Conservation (phyloP, 2,797 vertebrate genomes). For the Pipistrellus nathusii region DNA sequence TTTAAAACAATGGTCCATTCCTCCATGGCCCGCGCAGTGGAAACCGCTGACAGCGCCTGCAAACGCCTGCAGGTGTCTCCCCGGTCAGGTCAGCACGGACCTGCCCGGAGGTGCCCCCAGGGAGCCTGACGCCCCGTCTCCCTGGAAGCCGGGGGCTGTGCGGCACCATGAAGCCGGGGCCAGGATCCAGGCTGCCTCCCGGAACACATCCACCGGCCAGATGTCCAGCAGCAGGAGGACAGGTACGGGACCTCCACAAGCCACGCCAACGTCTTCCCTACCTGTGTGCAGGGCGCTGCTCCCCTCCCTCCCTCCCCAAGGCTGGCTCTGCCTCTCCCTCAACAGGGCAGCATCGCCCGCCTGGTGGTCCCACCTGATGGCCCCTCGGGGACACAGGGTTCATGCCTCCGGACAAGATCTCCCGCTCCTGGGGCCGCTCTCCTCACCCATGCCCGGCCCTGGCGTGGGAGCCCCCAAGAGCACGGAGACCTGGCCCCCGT, state of each 20-base stretch:
- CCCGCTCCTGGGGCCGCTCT: constrained; percentile 89
- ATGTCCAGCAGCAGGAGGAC: constrained; percentile 96
- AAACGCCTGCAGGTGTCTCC: constrained; percentile 94
- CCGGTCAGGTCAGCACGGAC: constrained; percentile 94
- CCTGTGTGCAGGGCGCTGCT: constrained; percentile 97
- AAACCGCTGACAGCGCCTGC: constrained; percentile 96
- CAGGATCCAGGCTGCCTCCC: constrained; percentile 98
- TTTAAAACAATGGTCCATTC: constrained; percentile 94
- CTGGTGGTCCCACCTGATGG: constrained; percentile 96
- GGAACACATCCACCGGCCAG: constrained; percentile 96
- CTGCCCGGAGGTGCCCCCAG: constrained; percentile 96
- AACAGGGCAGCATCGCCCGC: constrained; percentile 98
- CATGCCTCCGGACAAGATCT: constrained; percentile 97
- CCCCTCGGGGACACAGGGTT: constrained; percentile 96
- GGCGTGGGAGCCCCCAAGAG: constrained; percentile 64
- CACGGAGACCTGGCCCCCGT: constrained; percentile 43
- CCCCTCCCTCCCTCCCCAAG: constrained; percentile 96
- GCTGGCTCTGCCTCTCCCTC: constrained; percentile 96
- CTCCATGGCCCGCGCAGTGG: constrained; percentile 95
- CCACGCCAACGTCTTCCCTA: constrained; percentile 99
- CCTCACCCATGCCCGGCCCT: background rate
- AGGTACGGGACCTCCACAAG: constrained; percentile 98
- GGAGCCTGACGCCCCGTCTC: constrained; percentile 93
- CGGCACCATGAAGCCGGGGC: constrained; percentile 99
- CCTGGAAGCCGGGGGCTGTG: constrained; percentile 99